Conservation (phyloP, 2,797 vertebrate species). For the Sebastes paucispinis region DNA sequence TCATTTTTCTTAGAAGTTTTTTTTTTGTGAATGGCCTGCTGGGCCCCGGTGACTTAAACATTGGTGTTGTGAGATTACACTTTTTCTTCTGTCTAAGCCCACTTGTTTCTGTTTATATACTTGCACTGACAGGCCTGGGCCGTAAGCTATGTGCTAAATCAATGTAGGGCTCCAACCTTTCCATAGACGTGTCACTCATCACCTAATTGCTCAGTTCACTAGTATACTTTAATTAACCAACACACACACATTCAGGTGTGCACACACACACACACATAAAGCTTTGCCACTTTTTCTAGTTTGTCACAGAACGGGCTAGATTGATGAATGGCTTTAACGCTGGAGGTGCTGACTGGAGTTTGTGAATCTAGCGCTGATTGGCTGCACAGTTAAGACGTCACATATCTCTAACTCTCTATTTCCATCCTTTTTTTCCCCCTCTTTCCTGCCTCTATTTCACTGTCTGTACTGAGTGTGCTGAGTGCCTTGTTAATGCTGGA, state of each 20-base stretch:
- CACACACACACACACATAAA: slow-evolving; percentile 1
- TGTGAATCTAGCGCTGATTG: slow-evolving; percentile 26
- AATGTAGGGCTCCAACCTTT: slow-evolving; percentile 47
- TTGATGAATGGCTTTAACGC: slow-evolving; percentile 55
- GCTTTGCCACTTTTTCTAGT: slow-evolving; percentile 1
- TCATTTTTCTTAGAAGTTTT: neutral
- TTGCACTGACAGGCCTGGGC: slow-evolving; percentile 17
- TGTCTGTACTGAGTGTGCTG: slow-evolving; percentile 2
- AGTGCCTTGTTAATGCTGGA: slow-evolving; percentile 39
- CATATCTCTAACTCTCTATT: slow-evolving; percentile 17
- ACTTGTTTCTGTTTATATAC: slow-evolving; percentile 37
- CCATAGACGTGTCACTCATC: slow-evolving; percentile 51
- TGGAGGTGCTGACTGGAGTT: slow-evolving; percentile 24
- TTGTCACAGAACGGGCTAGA: slow-evolving; percentile 24
- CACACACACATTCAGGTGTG: neutral
- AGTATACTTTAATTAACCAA: slow-evolving; percentile 51
- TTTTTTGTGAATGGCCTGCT: neutral
- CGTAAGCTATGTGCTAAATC: slow-evolving; percentile 48
- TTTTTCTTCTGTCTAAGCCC: slow-evolving; percentile 3
- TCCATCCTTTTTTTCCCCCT: neutral
- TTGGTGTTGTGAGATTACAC: neutral
- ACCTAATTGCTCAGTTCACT: slow-evolving; percentile 55
- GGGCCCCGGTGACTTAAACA: neutral
- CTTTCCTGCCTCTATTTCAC: neutral
- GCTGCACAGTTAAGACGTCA: slow-evolving; percentile 35